Conservation (phyloP, 2,888 invertebrate species). For the Pecten maximus region DNA sequence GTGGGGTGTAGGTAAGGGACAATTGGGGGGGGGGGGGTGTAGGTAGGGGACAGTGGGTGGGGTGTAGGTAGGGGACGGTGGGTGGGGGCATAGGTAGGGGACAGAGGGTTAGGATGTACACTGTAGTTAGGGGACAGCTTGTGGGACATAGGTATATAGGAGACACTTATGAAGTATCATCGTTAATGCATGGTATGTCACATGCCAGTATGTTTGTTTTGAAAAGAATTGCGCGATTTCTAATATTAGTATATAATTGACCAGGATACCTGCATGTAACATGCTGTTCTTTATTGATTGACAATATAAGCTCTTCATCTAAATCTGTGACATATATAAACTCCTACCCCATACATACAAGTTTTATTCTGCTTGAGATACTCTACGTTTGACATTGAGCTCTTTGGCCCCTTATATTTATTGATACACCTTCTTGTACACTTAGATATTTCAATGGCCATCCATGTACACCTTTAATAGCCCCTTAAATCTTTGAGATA, state of each 20-base stretch:
- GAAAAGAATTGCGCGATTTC: not conserved
- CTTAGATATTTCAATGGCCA: too few relatives aligned
- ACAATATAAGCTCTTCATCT: not conserved
- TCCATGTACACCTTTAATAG: too few relatives aligned
- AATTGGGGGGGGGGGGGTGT: not conserved
- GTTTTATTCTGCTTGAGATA: too few relatives aligned
- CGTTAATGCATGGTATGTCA: not conserved
- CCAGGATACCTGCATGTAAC: not conserved
- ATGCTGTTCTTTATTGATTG: not conserved
- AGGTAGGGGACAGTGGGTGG: not conserved
- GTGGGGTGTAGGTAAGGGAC: not conserved
- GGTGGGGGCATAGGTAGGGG: not conserved
- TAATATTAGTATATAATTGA: conserved; percentile 1
- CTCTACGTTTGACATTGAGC: too few relatives aligned
- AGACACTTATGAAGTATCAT: not conserved
- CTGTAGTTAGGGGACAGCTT: not conserved
- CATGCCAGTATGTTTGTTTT: not conserved
- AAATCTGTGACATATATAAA: not conserved
- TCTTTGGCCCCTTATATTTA: too few relatives aligned
- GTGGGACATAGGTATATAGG: not conserved
- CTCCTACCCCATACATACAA: not conserved
- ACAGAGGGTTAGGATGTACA: not conserved
- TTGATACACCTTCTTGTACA: too few relatives aligned
- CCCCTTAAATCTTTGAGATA: too few relatives aligned
- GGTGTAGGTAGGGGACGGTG: not conserved